Evolutionary conservation across 2,797 vertebrate species (phyloP).

Genomic region (Aphelocoma californica): DNA sequence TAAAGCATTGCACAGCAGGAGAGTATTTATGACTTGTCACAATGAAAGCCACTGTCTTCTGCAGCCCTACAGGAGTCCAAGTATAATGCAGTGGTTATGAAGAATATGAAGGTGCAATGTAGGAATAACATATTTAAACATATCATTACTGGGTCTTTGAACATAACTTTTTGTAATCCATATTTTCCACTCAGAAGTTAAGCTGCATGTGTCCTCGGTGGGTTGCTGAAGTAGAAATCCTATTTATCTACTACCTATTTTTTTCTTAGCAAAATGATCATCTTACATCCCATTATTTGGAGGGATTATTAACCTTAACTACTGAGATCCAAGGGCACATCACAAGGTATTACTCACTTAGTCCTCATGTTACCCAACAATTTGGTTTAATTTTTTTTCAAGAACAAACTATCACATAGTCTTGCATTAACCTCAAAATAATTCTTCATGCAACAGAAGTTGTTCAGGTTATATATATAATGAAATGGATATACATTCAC

Average conservation of each 20-base stretch:
- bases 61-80: conserved; percentile 42
- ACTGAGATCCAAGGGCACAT: conserved; percentile 28
- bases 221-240: conserved; percentile 57
- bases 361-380: not conserved
- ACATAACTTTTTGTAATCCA: conserved; percentile 6
- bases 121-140: conserved; percentile 63
- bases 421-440: not conserved
- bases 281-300: conserved; percentile 40
- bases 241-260: conserved; percentile 46
- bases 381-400: conserved; percentile 12
- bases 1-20: conserved; percentile 61
- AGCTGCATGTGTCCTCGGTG: conserved; percentile 47
- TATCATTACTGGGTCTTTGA: conserved; percentile 32
- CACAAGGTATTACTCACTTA: not conserved
- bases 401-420: not conserved
- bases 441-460: not conserved
- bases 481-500: not conserved
- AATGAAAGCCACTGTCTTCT: conserved; percentile 60
- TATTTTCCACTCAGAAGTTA: conserved; percentile 59
- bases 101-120: conserved; percentile 27
- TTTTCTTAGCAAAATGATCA: conserved; percentile 67
- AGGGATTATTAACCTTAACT: conserved; percentile 60
- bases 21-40: conserved; percentile 67
- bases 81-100: conserved; percentile 51
- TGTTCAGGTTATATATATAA: not conserved